Base-by-base conservation (phyloP, 1,140 invertebrate genomes). In the Trichonephila clavipes region DNA sequence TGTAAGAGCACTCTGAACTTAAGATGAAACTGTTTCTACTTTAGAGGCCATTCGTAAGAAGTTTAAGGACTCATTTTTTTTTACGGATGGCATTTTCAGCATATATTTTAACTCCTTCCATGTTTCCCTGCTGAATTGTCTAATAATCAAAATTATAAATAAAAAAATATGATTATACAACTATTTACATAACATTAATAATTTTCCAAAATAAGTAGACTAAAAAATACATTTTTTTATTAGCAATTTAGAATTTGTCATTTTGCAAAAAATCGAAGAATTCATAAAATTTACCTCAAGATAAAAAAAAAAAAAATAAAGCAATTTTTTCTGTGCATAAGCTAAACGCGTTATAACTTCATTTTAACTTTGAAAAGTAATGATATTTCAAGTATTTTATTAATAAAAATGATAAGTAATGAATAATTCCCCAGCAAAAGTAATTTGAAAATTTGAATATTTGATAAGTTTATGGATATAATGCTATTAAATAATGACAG, bases 1-100 rank as follows among this genome's bases (percentile, higher is more conserved):
- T 19, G 98, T 99, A 4, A 99, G 96, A 21, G 99, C 99, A 44
- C 98, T 99, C 96, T 99, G 99, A 12, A 99, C 99, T 96, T 99
- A 97, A 95, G 98, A 98, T 24, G 98, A 98, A 6, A 99, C 99
- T 24, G 99, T 99, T 97, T 99, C 99, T 18, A 99, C 98, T 95
- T 99, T 96, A 18, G 99, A 99, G 95, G 98, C 98, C 99, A 99
- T 99, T 95, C 99, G 96, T 64, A 99, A 96, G 96, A 99, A 99
- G 96, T 99, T 99, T 0, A 99, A 96, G 0, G 98, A 97, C 96
- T 99, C 99, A 96, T 99, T 99, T 95, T 99, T n/a, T 99, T 95
- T 99, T 99, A 90, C 99, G 96, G 95, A 99, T 99, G 21, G 99
- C 98, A 97, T 99, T 99, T 96, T 99, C 99, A 28, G 99, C 99